These are phyloP conservation scores for Catocala fraxini DNA, from an alignment of 2,888 invertebrate genomes.

Conservation along the genomic window DNA sequence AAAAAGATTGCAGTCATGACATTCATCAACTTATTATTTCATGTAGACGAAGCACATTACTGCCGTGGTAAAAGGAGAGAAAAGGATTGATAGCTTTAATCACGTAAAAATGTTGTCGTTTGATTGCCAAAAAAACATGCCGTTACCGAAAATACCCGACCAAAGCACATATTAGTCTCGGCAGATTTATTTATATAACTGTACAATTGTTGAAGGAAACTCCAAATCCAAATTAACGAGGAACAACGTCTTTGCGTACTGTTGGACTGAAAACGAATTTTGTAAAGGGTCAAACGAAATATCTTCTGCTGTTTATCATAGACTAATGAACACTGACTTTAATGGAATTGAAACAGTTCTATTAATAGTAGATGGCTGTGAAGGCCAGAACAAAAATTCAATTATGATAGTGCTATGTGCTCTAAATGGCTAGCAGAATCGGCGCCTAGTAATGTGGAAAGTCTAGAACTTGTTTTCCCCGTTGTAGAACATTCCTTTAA, in stretches of 20 bases:
- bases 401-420: no score
- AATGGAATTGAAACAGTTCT: no score
- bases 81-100: not conserved
- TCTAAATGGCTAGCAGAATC: no score
- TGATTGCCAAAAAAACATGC: slow-evolving; percentile 7
- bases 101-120: not conserved
- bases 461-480: no score
- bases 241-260: slow-evolving; percentile 23
- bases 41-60: slow-evolving; percentile 44
- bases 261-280: slow-evolving; percentile 13
- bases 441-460: no score
- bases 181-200: slow-evolving; percentile 28
- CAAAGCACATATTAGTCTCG: slow-evolving; percentile 23
- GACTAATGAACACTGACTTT: not conserved
- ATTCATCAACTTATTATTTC: no score
- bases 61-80: slow-evolving; percentile 27
- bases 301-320: slow-evolving; percentile 17
- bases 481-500: no score
- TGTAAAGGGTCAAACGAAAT: slow-evolving; percentile 19
- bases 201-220: slow-evolving; percentile 19
- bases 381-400: no score
- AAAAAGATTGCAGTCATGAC: no score
- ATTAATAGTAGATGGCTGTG: no score
- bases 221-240: slow-evolving; percentile 14
- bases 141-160: slow-evolving; percentile 26